Base-by-base conservation (phyloP, 2,797 vertebrate species). In the Sebastes oblongus region DNA sequence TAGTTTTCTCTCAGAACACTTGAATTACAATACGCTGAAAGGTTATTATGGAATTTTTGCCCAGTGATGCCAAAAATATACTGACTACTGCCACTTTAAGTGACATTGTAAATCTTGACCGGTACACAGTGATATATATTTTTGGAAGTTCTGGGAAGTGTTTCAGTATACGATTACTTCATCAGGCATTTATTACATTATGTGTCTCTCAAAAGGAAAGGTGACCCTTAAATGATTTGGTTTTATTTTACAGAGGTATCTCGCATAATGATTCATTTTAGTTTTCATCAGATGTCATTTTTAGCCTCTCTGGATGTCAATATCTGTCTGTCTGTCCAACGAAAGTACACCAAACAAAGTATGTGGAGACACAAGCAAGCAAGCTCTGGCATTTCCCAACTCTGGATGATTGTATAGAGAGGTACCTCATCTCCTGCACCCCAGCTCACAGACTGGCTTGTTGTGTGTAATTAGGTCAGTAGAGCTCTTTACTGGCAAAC, bases 381-480 rank as follows among this genome's bases (percentile, higher is more conserved):
- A n/a, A 27, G 22, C 22, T 39, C 64, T 54, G 14, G 12, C 34
- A 5, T 73, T 74, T 16, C 14, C 59, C 36, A 29, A 22, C 4
- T 73, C 4, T 20, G 20, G 8, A 11, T 61, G 55, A 66, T 25
- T 30, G 24, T 25, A 10, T 29, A 12, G 34, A 12, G 34, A 68
- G 16, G 16, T 58, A 36, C 6, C 54, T 72, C 36, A 56, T 34
- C 25, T 66, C 8, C 65, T 34, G 52, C 58, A 76, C 34, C 25
- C 25, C 42, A 22, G 61, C 50, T 65, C 54, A 14, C 75, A 82
- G 61, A 77, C 75, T 27, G 22, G 52, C 27, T 60, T 55, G 24
- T 62, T 73, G 69, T 64, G 74, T n/a, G 56, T 86, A 92, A 90
- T 91, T 84, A 88, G 92, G 93, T 92, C 91, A 91, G 79, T 82